Base-by-base conservation (phyloP, 2,888 invertebrate genomes). In the Bimastos eiseni region DNA sequence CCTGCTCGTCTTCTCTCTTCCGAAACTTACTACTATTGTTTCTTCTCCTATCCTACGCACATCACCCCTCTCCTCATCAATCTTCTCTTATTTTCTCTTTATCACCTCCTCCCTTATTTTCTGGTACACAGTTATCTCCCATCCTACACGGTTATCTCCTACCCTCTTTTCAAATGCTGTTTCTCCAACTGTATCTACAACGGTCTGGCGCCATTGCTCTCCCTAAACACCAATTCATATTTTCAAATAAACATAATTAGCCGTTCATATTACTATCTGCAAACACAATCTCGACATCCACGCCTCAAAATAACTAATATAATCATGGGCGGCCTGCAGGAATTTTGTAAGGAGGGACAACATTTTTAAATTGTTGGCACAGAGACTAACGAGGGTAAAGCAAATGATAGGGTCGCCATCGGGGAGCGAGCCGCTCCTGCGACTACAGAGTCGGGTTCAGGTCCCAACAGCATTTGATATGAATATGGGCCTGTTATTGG, bases 181-280 rank as follows among this genome's bases (percentile, higher is more conserved):
- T n/a, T n/a, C n/a, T n/a, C 49, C 49, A 49, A 5, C 44, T 17
- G 13, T 24, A 4, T 30, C 70, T 11, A n/a, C 70, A 70, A 5
- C 70, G n/a, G 70, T 8, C 70, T n/a, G 70, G 70, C n/a, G 30
- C 70, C 70, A 70, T n/a, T 6, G 8, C 13, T n/a, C n/a, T 70
- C 70, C 70, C 70, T 8, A 70, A 70, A 70, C 70, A 70, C 30
- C n/a, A 70, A 70, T 70, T 70, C n/a, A 70, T 70, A 70, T 70
- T 70, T 70, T 70, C 70, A 70, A 70, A 70, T 70, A 70, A 70
- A 70, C 70, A 70, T 70, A 70, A 70, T 70, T n/a, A 70, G 70
- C 70, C 8, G 70, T n/a, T 70, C 70, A 70, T 70, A n/a, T 70
- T 70, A 70, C 70, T n/a, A 70, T 30, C 70, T 11, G 70, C 70